phyloP scores from a whole-genome alignment of 2,797 vertebrate genomes.

The Myripristis jacobus region DNA sequence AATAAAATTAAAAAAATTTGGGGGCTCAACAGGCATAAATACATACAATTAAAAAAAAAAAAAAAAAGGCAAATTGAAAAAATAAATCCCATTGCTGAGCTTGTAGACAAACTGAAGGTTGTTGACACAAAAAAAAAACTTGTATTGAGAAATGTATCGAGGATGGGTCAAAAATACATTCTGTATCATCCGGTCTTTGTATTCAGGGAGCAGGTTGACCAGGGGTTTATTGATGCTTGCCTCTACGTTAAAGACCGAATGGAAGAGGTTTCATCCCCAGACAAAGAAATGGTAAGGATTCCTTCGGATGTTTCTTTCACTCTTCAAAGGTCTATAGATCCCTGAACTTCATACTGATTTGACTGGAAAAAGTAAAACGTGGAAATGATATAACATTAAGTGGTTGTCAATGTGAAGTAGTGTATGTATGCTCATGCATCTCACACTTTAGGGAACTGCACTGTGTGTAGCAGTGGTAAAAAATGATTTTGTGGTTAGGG shows the following conservation, averaged over 20 bases:
- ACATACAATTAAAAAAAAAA: too few species aligned
- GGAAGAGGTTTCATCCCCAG: slow-evolving; percentile 86
- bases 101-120: neutral
- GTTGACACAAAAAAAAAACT: neutral
- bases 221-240: slow-evolving; percentile 90
- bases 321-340: neutral
- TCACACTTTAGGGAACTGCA: neutral
- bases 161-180: neutral
- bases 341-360: neutral
- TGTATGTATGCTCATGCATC: too few species aligned
- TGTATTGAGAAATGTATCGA: too few species aligned
- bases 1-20: too few species aligned
- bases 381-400: too few species aligned
- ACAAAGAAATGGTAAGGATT: slow-evolving; percentile 85
- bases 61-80: too few species aligned
- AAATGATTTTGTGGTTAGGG: neutral
- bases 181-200: slow-evolving; percentile 24
- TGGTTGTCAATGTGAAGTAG: too few species aligned
- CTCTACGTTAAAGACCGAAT: slow-evolving; percentile 89
- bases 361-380: neutral
- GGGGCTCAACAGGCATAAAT: too few species aligned
- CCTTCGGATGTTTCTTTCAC: neutral
- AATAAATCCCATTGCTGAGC: too few species aligned
- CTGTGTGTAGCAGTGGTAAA: neutral
- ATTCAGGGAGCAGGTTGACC: slow-evolving; percentile 88